These are phyloP conservation scores for Oxyura jamaicensis DNA, from an alignment of 2,113 vertebrate genomes.

Conservation along the genomic window DNA sequence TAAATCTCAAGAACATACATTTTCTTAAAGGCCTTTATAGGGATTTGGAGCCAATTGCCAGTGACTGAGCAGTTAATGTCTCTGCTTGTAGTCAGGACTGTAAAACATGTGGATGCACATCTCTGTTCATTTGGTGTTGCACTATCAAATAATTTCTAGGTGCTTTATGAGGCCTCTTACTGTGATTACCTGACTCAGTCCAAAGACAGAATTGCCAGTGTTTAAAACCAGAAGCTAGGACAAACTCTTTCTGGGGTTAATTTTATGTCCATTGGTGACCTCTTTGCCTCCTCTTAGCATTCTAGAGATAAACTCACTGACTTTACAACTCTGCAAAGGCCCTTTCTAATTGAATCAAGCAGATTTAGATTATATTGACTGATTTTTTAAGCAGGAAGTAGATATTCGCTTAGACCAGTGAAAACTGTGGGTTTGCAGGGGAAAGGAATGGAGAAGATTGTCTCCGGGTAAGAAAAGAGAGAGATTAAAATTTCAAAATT, in stretches of 20 bases:
- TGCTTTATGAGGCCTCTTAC: not conserved
- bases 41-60: not conserved
- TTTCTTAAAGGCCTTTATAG: not conserved
- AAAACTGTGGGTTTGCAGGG: not conserved
- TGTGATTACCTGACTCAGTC: not conserved
- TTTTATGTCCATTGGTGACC: not conserved
- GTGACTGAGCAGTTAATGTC: not conserved
- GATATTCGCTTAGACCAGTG: not conserved
- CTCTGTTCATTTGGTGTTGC: not conserved
- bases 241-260: not conserved
- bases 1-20: not conserved
- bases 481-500: not conserved
- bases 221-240: not conserved
- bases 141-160: not conserved
- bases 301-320: not conserved
- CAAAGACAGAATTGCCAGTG: not conserved
- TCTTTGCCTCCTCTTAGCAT: not conserved
- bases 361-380: slow-evolving; percentile 1
- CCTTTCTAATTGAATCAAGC: slow-evolving; percentile 10
- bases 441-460: not conserved
- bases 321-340: not conserved
- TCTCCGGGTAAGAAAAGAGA: not conserved
- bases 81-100: not conserved
- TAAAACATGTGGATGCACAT: not conserved
- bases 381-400: not conserved